Evolutionary conservation across 2,113 vertebrate genomes (phyloP).

Genomic region (Pholis gunnellus): DNA sequence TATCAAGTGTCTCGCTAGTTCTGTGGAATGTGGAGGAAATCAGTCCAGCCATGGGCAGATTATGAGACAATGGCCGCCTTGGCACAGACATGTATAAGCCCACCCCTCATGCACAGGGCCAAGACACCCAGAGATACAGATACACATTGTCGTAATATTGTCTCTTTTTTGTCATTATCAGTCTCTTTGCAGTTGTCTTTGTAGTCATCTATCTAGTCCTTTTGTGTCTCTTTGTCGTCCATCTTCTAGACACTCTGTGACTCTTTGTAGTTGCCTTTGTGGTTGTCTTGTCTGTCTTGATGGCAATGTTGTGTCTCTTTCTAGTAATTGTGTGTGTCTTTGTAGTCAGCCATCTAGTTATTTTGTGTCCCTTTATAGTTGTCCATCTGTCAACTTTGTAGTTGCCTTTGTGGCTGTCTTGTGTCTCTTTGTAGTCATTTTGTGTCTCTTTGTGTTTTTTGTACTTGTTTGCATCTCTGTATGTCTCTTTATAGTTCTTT

Average conservation of each 20-base stretch:
- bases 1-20: conserved; percentile 82
- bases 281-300: neutral
- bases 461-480: neutral
- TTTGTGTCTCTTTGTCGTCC: neutral
- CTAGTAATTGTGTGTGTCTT: neutral
- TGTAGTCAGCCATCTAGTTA: neutral
- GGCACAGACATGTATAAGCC: neutral
- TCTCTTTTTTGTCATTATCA: neutral
- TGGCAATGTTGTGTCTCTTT: neutral
- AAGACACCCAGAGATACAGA: neutral
- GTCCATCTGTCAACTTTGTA: neutral
- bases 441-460: neutral
- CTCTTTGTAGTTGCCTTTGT: neutral
- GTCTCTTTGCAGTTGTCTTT: neutral
- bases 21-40: conserved; percentile 71
- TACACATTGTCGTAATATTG: neutral
- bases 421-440: neutral
- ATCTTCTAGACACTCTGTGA: neutral
- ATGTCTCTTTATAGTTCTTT: neutral
- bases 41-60: neutral
- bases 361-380: neutral
- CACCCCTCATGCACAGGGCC: neutral
- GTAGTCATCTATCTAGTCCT: neutral
- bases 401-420: neutral
- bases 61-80: neutral